These are phyloP conservation scores for Tachina lurida DNA, from an alignment of 2,888 invertebrate species.

Conservation along the genomic window DNA sequence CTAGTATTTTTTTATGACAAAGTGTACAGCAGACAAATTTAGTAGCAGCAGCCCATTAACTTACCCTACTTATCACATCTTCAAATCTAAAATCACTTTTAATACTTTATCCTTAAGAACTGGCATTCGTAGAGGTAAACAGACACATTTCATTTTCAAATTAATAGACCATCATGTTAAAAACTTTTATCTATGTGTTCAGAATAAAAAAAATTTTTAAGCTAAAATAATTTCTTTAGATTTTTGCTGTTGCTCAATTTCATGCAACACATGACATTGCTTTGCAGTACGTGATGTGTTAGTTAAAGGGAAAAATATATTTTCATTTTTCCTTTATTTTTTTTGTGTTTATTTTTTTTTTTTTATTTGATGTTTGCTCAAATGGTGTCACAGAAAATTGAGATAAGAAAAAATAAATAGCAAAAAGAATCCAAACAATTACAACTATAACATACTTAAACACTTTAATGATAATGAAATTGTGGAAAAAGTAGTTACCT, in stretches of 20 bases:
- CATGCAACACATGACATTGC: constrained; percentile 69
- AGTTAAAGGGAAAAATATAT: constrained; percentile 56
- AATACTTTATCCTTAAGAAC: constrained; percentile 38
- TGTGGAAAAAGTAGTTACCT: constrained; percentile 31
- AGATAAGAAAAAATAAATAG: constrained; percentile 53
- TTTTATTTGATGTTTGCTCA: constrained; percentile 35
- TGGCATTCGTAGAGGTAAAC: constrained; percentile 19
- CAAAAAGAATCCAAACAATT: constrained; percentile 50
- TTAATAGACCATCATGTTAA: constrained; percentile 48
- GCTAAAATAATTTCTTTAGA: constrained; percentile 47
- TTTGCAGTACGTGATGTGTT: constrained; percentile 62
- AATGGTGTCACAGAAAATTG: constrained; percentile 64
- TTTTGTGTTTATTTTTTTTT: background rate
- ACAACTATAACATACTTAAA: constrained; percentile 38
- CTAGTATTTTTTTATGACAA: too few species aligned
- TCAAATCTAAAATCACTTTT: constrained; percentile 37
- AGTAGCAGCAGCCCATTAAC: background rate
- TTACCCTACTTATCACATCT: constrained; percentile 24
- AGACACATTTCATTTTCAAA: constrained; percentile 46
- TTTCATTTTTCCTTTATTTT: constrained; percentile 38
- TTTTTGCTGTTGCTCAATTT: constrained; percentile 58
- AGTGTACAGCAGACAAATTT: too few species aligned
- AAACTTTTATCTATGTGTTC: constrained; percentile 19
- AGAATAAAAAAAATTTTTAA: constrained; percentile 29
- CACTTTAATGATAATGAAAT: constrained; percentile 56